Base-by-base conservation (phyloP, 2,797 vertebrate species). In the Mareca strepera region DNA sequence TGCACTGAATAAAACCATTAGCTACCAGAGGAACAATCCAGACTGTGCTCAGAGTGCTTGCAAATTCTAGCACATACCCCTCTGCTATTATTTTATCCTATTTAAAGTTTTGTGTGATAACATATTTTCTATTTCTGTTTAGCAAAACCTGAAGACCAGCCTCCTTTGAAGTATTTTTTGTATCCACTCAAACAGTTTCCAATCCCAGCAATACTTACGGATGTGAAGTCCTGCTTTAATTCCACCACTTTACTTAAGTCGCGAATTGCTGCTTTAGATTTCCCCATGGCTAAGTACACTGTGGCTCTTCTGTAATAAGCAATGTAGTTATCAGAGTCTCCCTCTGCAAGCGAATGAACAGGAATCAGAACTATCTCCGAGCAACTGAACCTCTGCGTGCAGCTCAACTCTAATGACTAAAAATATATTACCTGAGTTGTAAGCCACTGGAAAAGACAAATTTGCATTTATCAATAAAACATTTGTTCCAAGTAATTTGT, bases 181-280 rank as follows among this genome's bases (percentile, higher is more conserved):
- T 76, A 83, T 17, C 90, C 6, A 3, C 88, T 62, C 81, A 56
- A 95, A 68, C 70, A 91, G 73, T 63, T 73, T 93, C 59, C 70
- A 82, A 52, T 85, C 79, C 48, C 85, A 94, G 53, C 17, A 79
- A 81, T 93, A 98, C 99, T 98, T 97, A 99, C 99, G 77, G 99
- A 99, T 97, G 99, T 99, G 96, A 99, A 99, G 96, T 99, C 99
- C 91, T 99, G 98, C 97, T 99, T 99, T 93, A 99, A 98, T 93
- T 99, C 99, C 95, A 99, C 99, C 93, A 99, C 99, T 98, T 98
- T 98, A 97, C 98, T 99, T 92, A 99, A 96, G 95, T 99, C 99
- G 4, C 99, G 99, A 95, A 99, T 98, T 31, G 99, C 99, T 64
- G 99, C 99, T 97, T 99, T 99, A 15, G 99, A 99, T 96, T 99